These are phyloP conservation scores for Felis chaus DNA, from an alignment of 2,113 vertebrate species.

Conservation along the genomic window DNA sequence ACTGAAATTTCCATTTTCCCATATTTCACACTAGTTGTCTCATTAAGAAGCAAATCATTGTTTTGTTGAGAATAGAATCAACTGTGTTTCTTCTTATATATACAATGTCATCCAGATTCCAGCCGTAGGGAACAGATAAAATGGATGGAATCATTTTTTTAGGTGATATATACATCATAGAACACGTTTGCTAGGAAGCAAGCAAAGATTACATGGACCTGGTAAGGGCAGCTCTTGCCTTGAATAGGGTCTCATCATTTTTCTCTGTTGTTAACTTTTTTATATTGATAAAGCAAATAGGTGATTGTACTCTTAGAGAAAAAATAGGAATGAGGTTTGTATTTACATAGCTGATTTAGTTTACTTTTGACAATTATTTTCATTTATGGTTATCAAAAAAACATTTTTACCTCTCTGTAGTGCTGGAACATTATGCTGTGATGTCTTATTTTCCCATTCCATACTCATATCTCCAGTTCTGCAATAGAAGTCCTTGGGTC, in stretches of 20 bases:
- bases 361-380: not conserved
- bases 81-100: not conserved
- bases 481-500: not conserved
- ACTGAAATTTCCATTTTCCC: not conserved
- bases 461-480: accelerated
- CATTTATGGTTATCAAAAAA: not conserved
- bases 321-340: not conserved
- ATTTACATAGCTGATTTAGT: not conserved
- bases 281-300: not conserved
- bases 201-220: not conserved
- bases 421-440: not conserved
- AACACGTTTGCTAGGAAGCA: not conserved
- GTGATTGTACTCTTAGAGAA: not conserved
- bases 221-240: not conserved
- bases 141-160: not conserved
- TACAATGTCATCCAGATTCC: not conserved
- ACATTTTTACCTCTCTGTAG: not conserved
- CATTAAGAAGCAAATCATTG: not conserved
- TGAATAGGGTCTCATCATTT: not conserved
- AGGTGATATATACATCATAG: not conserved
- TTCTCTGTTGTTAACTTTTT: conserved; percentile 38
- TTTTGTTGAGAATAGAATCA: not conserved
- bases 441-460: not conserved
- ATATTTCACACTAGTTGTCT: not conserved
- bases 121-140: not conserved